phyloP scores from a whole-genome alignment of 2,797 vertebrate genomes.

The Pelochelys cantorii region DNA sequence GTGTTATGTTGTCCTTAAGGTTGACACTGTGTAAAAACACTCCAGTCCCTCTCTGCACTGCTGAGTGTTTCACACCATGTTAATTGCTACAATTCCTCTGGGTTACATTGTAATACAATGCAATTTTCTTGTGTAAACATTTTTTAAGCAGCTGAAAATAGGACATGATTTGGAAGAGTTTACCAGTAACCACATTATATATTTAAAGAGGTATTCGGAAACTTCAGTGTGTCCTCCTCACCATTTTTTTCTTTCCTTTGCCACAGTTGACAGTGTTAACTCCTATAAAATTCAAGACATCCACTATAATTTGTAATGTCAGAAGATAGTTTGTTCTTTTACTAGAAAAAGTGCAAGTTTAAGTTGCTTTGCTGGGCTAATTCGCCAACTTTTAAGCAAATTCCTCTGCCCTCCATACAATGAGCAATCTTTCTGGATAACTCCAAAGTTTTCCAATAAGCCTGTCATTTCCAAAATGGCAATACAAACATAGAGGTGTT shows the following conservation, averaged over 20 bases:
- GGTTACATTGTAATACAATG: not conserved
- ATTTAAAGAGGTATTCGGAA: not conserved
- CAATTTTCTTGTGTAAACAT: not conserved
- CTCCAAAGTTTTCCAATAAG: not conserved
- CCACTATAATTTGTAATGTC: not conserved
- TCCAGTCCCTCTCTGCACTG: not conserved
- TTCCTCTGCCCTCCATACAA: not conserved
- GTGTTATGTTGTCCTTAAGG: not conserved
- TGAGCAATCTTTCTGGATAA: not conserved
- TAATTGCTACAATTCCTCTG: not conserved
- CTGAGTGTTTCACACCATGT: not conserved
- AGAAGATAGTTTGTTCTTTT: not conserved
- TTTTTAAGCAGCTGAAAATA: not conserved
- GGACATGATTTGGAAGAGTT: not conserved
- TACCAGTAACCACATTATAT: not conserved
- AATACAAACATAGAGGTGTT: not conserved
- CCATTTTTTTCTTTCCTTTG: not conserved
- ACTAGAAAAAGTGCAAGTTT: not conserved
- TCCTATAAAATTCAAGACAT: not conserved
- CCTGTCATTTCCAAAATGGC: not conserved
- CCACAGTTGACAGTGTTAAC: not conserved
- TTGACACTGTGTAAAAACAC: not conserved
- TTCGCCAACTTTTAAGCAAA: not conserved
- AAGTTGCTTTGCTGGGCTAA: not conserved
- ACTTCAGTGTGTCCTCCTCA: not conserved